Evolutionary conservation across 92 coral and sea anemone genomes (phyloP).

Genomic region (Parazoanthus swiftii): DNA sequence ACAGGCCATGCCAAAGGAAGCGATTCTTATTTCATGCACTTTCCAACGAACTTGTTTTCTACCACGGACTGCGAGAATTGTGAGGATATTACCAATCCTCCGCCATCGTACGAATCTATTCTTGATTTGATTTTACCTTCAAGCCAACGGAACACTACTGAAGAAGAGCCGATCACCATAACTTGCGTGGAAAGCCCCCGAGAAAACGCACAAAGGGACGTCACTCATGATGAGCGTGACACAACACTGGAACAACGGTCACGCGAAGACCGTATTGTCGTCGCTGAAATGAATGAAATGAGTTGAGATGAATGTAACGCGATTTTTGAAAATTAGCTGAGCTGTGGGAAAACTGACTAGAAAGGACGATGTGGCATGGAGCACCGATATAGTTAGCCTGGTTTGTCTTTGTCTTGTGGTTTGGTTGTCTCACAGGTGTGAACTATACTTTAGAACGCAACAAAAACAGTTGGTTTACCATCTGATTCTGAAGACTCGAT

Average conservation of each 20-base stretch:
- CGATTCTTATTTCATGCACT: slow-evolving; percentile 26
- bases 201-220: background rate
- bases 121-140: background rate
- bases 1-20: background rate
- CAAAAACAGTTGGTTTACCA: too few relatives aligned
- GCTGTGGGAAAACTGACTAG: too few relatives aligned
- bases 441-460: too few relatives aligned
- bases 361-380: too few relatives aligned
- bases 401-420: too few relatives aligned
- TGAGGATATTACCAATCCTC: slow-evolving; percentile 29
- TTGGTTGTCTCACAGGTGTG: too few relatives aligned
- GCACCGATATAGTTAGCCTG: too few relatives aligned
- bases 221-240: background rate
- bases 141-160: background rate
- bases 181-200: background rate
- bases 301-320: too few relatives aligned
- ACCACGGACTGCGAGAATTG: slow-evolving; percentile 39
- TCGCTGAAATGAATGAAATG: too few relatives aligned
- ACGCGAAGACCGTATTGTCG: background rate
- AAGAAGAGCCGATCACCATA: background rate
- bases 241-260: background rate
- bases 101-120: slow-evolving; percentile 35
- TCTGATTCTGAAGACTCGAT: too few relatives aligned
- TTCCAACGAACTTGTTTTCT: slow-evolving; percentile 27
- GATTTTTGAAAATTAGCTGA: too few relatives aligned